Evolutionary conservation across 2,797 vertebrate genomes (phyloP).

Genomic region (Tenualosa thibaudeaui): DNA sequence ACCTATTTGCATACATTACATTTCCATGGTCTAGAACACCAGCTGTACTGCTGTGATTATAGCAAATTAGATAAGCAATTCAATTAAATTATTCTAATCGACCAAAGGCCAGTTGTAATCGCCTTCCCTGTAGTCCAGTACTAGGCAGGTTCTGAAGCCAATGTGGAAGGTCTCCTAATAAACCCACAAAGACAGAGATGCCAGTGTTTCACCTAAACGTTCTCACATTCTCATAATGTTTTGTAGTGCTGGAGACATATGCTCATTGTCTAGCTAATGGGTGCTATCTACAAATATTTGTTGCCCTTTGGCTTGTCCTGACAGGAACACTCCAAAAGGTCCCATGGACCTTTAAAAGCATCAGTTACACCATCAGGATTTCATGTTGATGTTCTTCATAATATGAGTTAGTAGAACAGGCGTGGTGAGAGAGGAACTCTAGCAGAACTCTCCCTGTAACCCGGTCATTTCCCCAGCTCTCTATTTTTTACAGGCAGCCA

Average conservation of each 20-base stretch:
- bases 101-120: conserved; percentile 49
- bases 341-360: neutral
- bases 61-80: conserved; percentile 51
- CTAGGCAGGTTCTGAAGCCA: neutral
- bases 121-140: conserved; percentile 33
- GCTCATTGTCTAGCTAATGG: neutral
- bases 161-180: neutral
- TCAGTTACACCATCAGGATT: neutral
- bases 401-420: neutral
- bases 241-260: neutral
- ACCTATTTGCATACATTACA: conserved; percentile 48
- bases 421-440: neutral
- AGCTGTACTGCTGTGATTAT: conserved; percentile 55
- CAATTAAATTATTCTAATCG: conserved; percentile 55
- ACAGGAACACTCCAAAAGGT: neutral
- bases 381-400: neutral
- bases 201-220: neutral
- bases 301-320: neutral
- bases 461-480: neutral
- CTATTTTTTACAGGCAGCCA: neutral
- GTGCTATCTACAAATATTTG: too few relatives aligned
- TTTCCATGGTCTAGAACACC: conserved; percentile 39
- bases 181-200: neutral
- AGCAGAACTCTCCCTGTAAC: neutral
- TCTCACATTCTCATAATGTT: neutral